Base-by-base conservation (phyloP, 2,113 vertebrate species). In the Pomatostomus ruficeps region DNA sequence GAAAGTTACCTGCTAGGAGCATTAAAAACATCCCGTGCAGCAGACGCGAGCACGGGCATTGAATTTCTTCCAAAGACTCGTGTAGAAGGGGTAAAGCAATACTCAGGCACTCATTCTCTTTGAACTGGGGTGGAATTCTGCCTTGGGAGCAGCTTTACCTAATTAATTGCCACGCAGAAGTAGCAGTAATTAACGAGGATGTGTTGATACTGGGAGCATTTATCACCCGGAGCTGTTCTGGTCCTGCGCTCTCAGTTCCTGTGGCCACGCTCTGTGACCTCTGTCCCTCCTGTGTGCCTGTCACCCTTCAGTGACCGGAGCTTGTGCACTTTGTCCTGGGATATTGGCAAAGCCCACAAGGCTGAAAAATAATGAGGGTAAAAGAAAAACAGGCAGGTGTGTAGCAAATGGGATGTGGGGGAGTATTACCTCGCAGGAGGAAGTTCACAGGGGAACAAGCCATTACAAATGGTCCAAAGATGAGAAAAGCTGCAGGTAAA, bases 101-200 rank as follows among this genome's bases (percentile, higher is more conserved):
- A 62, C 33, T 81, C 35, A 51, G 73, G 36, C n/a, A 24, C 17
- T 35, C 51, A 8, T 72, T 71, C 24, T 20, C 48, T 85, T 91
- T 91, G 81, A 93, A 52, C 87, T 52, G 52, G 42, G 23, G 7
- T 74, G 79, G 48, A 81, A 51, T 94, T 89, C 84, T 89, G 80
- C 89, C 80, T 77, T 81, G 70, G 73, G 84, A 92, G 67, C 48
- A 66, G 40, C 76, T 76, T 65, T 61, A 17, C 29, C 7, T 81
- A 29, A 83, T 65, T 15, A 83, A 80, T 73, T 73, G 21, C 55
- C 31, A 23, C 73, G 72, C 33, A 91, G 59, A 66, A 91, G 16
- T 42, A 73, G 38, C 59, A 55, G 36, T 91, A 88, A 95, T 95
- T 94, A 93, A 49, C 38, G n/a, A 67, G 77, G 71, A 77, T 78